Conservation (phyloP, 2,113 vertebrate genomes). For the Xenopus borealis region DNA sequence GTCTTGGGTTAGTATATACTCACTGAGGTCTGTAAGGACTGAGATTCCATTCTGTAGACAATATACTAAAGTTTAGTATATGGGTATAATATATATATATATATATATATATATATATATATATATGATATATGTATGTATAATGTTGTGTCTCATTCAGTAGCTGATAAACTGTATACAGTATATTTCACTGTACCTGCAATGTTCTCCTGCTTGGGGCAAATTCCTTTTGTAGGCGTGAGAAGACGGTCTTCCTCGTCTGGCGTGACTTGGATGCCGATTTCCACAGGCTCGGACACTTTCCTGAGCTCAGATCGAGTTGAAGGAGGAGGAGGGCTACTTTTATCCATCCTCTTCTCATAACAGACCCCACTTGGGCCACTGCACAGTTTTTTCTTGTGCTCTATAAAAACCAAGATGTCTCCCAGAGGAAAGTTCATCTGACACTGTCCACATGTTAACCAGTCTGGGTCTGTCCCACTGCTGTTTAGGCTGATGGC, state of each 20-base stretch:
- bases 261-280: conserved; percentile 96
- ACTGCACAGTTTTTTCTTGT: conserved; percentile 97
- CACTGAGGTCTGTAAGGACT: too few relatives aligned
- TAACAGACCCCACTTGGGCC: conserved; percentile 76
- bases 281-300: conserved; percentile 92
- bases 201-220: conserved; percentile 92
- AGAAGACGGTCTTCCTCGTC: conserved; percentile 92
- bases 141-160: too few relatives aligned
- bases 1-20: too few relatives aligned
- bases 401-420: conserved; percentile 98
- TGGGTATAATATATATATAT: too few relatives aligned
- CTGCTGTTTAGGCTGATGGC: conserved; percentile 71
- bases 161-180: too few relatives aligned
- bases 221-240: conserved; percentile 93
- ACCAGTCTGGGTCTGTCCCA: conserved; percentile 87
- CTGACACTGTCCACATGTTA: conserved; percentile 98
- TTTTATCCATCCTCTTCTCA: conserved; percentile 86
- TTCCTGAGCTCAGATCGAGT: conserved; percentile 85
- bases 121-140: too few relatives aligned
- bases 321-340: conserved; percentile 78
- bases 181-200: conserved; percentile 76
- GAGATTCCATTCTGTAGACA: too few relatives aligned
- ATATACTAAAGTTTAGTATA: too few relatives aligned
- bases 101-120: too few relatives aligned
- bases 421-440: conserved; percentile 94